These are phyloP conservation scores for Chascanopsetta lugubris DNA, from an alignment of 2,113 vertebrate species.

Conservation along the genomic window DNA sequence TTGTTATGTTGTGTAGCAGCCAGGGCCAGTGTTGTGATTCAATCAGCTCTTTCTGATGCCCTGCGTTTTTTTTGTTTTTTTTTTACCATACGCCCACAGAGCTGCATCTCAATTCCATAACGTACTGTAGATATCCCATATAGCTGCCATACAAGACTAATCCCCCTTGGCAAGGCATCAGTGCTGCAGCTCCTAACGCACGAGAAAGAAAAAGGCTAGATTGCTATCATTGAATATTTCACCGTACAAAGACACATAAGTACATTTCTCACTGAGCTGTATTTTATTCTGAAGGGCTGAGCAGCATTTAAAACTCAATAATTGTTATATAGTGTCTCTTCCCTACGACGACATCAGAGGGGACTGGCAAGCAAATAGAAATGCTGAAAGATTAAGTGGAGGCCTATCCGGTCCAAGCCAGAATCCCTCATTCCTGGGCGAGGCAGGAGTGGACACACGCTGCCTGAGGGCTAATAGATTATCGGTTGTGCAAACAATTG, in stretches of 20 bases:
- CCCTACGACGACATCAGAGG: slow-evolving; percentile 7
- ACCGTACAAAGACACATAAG: background rate
- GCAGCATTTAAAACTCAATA: slow-evolving; percentile 17
- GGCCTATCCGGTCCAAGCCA: slow-evolving; percentile 67
- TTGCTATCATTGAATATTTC: slow-evolving; percentile 12
- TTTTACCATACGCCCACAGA: slow-evolving; percentile 68
- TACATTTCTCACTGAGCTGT: background rate
- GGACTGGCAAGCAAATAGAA: slow-evolving; percentile 51
- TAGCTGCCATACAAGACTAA: slow-evolving; percentile 73
- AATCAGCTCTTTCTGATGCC: slow-evolving; percentile 69
- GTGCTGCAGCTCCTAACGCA: slow-evolving; percentile 17
- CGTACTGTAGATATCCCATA: slow-evolving; percentile 63
- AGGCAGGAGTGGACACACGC: slow-evolving; percentile 78
- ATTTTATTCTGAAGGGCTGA: slow-evolving; percentile 7
- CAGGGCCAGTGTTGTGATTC: slow-evolving; percentile 64
- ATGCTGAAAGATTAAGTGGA: slow-evolving; percentile 72
- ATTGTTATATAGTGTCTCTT: slow-evolving; percentile 3
- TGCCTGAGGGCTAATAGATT: slow-evolving; percentile 82
- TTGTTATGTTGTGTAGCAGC: slow-evolving; percentile 78
- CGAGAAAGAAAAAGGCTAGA: slow-evolving; percentile 23
- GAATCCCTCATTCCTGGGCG: slow-evolving; percentile 72
- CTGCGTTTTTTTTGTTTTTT: slow-evolving; percentile 64
- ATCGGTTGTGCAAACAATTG: slow-evolving; percentile 83
- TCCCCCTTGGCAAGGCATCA: slow-evolving; percentile 57
- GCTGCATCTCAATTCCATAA: slow-evolving; percentile 72